phyloP scores from a whole-genome alignment of 2,113 vertebrate genomes.

The Myotis yumanensis region DNA sequence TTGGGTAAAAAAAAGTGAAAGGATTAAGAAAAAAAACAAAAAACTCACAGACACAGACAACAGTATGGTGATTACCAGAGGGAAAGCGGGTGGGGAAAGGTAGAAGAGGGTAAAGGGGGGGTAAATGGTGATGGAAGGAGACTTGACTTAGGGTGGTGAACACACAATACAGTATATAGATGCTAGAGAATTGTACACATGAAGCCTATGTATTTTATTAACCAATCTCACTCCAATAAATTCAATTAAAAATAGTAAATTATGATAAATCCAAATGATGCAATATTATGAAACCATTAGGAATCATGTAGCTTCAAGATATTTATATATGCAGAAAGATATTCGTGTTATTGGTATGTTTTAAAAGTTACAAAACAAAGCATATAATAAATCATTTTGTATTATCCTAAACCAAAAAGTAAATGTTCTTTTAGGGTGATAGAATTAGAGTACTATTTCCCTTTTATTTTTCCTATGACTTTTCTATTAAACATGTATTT shows the following conservation, averaged over 20 bases:
- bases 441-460: background rate
- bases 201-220: background rate
- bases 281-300: constrained; percentile 16
- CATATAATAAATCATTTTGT: background rate
- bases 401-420: constrained; percentile 18
- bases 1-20: background rate
- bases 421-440: constrained; percentile 1
- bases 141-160: background rate
- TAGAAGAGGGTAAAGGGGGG: background rate
- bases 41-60: background rate
- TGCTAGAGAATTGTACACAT: background rate
- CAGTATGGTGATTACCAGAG: background rate
- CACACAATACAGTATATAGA: background rate
- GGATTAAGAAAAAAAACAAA: background rate
- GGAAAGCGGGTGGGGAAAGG: background rate
- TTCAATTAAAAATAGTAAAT: background rate
- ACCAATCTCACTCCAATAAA: background rate
- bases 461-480: background rate
- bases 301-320: background rate
- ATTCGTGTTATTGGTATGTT: background rate
- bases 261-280: constrained; percentile 29
- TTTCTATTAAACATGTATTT: constrained; percentile 5
- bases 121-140: background rate
- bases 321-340: background rate
- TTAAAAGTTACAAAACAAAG: constrained; percentile 48